phyloP scores from a whole-genome alignment of 2,888 invertebrate genomes.

The Vandiemenella viatica region DNA sequence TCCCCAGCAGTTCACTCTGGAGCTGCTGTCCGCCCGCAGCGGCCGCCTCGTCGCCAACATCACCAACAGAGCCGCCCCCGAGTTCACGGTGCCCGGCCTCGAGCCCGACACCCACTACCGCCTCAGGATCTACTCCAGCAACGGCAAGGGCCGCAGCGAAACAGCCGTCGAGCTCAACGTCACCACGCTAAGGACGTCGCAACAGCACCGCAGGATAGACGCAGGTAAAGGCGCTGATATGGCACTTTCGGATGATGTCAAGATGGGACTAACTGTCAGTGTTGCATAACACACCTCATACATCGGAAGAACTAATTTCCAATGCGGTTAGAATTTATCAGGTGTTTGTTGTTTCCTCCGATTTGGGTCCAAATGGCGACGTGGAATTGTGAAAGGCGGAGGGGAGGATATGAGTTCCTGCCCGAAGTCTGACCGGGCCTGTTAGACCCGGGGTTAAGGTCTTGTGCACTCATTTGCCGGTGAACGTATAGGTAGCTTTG shows the following conservation, averaged over 20 bases:
- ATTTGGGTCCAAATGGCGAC: not conserved
- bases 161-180: slow-evolving; percentile 29
- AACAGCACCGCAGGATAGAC: slow-evolving; percentile 29
- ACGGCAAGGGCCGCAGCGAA: slow-evolving; percentile 37
- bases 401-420: too few species aligned
- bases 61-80: slow-evolving; percentile 28
- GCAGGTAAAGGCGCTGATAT: not conserved
- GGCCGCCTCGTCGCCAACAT: slow-evolving; percentile 28
- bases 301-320: too few species aligned
- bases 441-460: too few species aligned
- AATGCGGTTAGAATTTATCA: not conserved
- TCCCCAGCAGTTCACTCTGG: slow-evolving; percentile 22
- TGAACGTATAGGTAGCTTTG: too few species aligned
- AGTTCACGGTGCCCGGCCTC: slow-evolving; percentile 34
- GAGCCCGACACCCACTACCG: slow-evolving; percentile 35
- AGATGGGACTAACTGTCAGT: too few species aligned
- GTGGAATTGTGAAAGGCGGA: too few species aligned
- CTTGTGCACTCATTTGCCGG: too few species aligned
- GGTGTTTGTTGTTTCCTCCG: not conserved
- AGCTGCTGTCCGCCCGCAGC: slow-evolving; percentile 20
- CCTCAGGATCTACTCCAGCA: slow-evolving; percentile 36
- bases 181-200: slow-evolving; percentile 31
- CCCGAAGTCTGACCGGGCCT: too few species aligned
- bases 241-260: too few species aligned
- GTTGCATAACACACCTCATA: too few species aligned